Evolutionary conservation across 1,140 invertebrate genomes (phyloP).

Genomic region (Nephotettix cincticeps): DNA sequence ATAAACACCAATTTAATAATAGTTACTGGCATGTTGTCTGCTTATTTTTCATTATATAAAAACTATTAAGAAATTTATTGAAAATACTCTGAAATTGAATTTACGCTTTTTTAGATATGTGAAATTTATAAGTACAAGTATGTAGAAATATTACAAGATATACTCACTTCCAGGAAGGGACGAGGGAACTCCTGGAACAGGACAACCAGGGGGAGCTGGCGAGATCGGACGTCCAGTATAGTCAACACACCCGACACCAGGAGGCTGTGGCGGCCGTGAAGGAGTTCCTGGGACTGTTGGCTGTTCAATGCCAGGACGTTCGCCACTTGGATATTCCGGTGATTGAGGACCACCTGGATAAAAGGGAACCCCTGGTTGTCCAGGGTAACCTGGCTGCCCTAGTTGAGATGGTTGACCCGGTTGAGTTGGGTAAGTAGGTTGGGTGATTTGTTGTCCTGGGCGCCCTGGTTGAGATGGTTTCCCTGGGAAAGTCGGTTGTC

Average conservation of each 20-base stretch:
- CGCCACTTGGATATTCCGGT: slow-evolving; percentile 32
- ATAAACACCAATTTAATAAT: too few relatives aligned
- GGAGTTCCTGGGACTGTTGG: slow-evolving; percentile 35
- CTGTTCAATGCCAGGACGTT: slow-evolving; percentile 34
- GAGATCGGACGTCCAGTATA: slow-evolving; percentile 34
- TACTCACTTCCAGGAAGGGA: slow-evolving; percentile 6
- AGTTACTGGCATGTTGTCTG: too few relatives aligned
- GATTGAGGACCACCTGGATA: slow-evolving; percentile 18
- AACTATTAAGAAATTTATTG: too few relatives aligned
- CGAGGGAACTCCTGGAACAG: slow-evolving; percentile 26
- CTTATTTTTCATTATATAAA: too few relatives aligned
- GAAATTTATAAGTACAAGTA: too few relatives aligned
- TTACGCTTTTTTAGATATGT: too few relatives aligned
- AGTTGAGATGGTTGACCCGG: slow-evolving; percentile 3
- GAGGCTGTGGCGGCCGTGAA: slow-evolving; percentile 30
- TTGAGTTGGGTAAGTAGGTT: slow-evolving; percentile 26
- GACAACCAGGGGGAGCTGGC: slow-evolving; percentile 34
- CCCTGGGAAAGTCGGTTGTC: slow-evolving; percentile 34
- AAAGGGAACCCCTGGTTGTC: slow-evolving; percentile 26
- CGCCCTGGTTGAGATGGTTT: slow-evolving; percentile 21
- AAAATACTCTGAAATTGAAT: too few relatives aligned
- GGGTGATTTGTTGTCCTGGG: slow-evolving; percentile 34
- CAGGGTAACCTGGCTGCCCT: slow-evolving; percentile 32
- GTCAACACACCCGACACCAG: slow-evolving; percentile 25
- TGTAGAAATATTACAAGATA: too few relatives aligned